Base-by-base conservation (phyloP, 2,888 invertebrate genomes). In the Diarsia rubi region DNA sequence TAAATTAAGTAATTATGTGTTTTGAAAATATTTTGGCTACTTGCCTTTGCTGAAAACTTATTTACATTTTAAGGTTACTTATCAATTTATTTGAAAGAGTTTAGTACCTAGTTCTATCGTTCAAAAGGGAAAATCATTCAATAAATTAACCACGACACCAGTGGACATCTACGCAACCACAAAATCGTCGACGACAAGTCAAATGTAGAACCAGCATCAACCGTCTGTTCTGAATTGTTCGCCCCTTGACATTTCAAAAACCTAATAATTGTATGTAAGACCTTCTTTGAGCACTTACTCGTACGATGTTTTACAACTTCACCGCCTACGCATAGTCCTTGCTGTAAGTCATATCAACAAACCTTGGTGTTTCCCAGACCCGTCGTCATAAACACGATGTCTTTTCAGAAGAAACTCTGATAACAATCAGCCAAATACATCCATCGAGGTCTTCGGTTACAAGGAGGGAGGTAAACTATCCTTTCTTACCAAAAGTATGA, bases 341-440 rank as follows among this genome's bases (percentile, higher is more conserved):
- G 24, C 49, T 75, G 49, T 67, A 75, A 31, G 19, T 42, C 44
- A 44, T 67, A 49, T 45, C 45, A 59, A 75, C 37, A 78, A 59
- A 76, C 68, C 82, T 79, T 79, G 82, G 31, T 59, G 12, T 82
- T 78, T 79, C 45, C 57, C 64, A 16, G 14, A 24, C 54, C 0
- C 75, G 11, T 37, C 19, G 37, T 68, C 45, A 65, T 74, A 73
- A 67, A 42, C 49, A 52, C 11, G 54, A 75, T 81, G 45, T 52
- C 21, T 78, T 78, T 76, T 75, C 67, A 44, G 78, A 81, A 78
- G 67, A 81, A 75, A 67, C 45, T 63, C 6, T 64, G 75, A 81
- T 78, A 67, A 37, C 44, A 24, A 81, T 78, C 54, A 21, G 19
- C 81, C 19, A 12, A 16, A 60, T 8, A 47, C 31, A 45, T 4